Conservation (phyloP, 2,113 vertebrate species). For the Piaya cayana region DNA sequence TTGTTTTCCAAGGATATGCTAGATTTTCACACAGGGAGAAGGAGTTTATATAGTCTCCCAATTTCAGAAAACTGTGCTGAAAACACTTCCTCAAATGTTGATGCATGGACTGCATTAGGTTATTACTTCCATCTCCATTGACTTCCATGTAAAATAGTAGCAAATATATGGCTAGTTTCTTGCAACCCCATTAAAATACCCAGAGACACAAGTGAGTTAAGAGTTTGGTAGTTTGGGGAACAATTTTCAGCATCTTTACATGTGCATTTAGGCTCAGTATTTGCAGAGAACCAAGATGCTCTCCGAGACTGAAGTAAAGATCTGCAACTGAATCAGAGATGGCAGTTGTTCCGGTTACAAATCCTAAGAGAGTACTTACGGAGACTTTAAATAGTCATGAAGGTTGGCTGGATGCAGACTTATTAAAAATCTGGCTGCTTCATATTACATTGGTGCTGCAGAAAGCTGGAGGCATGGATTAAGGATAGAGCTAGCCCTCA, state of each 20-base stretch:
- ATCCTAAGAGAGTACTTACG: background rate
- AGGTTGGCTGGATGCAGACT: background rate
- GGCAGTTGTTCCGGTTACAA: conserved; percentile 27
- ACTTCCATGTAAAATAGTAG: background rate
- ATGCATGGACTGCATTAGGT: background rate
- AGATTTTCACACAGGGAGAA: background rate
- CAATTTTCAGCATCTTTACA: background rate
- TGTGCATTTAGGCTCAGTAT: background rate
- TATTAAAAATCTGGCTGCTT: background rate
- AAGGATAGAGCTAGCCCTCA: background rate
- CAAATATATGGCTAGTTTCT: background rate
- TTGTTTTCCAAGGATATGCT: background rate
- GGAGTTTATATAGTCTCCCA: background rate
- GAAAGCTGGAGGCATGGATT: background rate
- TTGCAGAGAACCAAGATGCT: background rate
- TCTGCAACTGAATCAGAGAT: background rate
- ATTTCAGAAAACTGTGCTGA: background rate
- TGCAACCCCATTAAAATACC: background rate
- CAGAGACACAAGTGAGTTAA: background rate
- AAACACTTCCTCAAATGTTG: background rate
- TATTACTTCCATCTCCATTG: background rate
- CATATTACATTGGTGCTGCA: background rate
- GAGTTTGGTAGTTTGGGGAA: background rate
- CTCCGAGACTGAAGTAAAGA: background rate
- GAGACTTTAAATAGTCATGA: conserved; percentile 2